phyloP scores from a whole-genome alignment of 2,888 invertebrate genomes.

The Drosophila siamana region DNA sequence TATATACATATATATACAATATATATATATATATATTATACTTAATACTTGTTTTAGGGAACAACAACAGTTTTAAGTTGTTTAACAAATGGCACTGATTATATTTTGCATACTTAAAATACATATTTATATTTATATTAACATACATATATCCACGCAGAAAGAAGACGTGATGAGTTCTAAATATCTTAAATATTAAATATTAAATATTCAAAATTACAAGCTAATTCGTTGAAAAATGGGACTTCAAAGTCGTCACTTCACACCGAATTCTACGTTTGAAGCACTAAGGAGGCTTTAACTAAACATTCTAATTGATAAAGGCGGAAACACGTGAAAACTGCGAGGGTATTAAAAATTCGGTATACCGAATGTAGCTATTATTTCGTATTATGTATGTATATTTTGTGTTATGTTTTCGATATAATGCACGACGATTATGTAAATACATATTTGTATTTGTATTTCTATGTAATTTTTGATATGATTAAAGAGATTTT shows the following conservation, averaged over 20 bases:
- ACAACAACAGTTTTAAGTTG: constrained; percentile 74
- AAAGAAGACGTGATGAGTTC: too few species aligned
- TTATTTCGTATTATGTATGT: constrained; percentile 31
- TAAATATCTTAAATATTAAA: too few species aligned
- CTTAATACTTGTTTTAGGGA: constrained; percentile 28
- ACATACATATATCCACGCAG: constrained; percentile 1
- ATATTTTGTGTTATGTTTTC: constrained; percentile 31
- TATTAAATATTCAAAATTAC: too few species aligned
- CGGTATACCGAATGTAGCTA: neutral
- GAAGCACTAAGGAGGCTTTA: too few species aligned
- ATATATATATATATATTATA: constrained; percentile 22
- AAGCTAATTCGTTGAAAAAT: too few species aligned
- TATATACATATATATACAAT: constrained; percentile 15
- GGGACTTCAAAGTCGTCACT: too few species aligned
- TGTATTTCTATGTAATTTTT: constrained; percentile 65
- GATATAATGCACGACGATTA: constrained; percentile 62
- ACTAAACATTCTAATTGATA: too few species aligned
- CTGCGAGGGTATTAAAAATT: neutral
- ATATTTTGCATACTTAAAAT: constrained; percentile 58
- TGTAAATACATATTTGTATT: constrained; percentile 64
- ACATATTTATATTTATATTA: constrained; percentile 29
- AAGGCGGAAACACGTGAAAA: neutral
- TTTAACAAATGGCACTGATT: constrained; percentile 69
- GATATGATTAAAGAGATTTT: constrained; percentile 68
- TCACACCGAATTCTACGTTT: too few species aligned